Base-by-base conservation (phyloP, 2,888 invertebrate species). In the Salpingus planirostris region DNA sequence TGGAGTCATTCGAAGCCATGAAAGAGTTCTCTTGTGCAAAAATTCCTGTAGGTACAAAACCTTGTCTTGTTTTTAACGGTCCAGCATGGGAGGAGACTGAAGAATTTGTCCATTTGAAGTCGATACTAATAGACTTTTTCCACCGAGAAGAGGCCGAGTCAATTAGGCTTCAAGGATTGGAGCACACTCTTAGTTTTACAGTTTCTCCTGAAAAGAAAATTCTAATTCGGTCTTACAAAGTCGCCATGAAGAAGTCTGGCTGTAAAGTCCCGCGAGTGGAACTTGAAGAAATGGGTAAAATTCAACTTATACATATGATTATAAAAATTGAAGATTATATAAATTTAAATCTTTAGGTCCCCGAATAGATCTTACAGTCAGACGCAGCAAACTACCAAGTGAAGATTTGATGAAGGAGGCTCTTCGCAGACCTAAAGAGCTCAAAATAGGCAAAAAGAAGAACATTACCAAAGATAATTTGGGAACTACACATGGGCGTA, bases 131-230 rank as follows among this genome's bases (percentile, higher is more conserved):
- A 47, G 98, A 98, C 65, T 86, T 93, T 65, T 97, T 97, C 63
- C 79, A 91, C 42, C 81, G 90, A 43, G 86, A 90, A 57, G 71
- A 74, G 52, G 78, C 82, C 1, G 78, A 81, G 31, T 78, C 83
- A 25, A 76, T 98, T 26, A 75, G 93, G 38, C 68, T 97, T 7
- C 87, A 92, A 57, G 97, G 97, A 0, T 70, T 98, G 38, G 96
- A 98, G 59, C 92, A 95, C 68, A 87, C 87, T 0, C 65, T 97
- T 13, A 83, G 86, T 62, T 90, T 98, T 56, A 90, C 92, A 21
- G 83, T 85, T 2, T 73, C 78, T 2, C 70, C 75, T 21, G 84
- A 87, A 43, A 83, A 84, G 32, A 78, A 74, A 49, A 79, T 97
- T 40, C 73, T 78, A 40, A 60, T 97, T 47, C 71, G 95, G 34